A percentile compares a stretch with the other conserved stretches of the same genome.
Evolutionary conservation across 2,113 vertebrate species (phyloP).

Genomic region (Istiophorus platypterus): DNA sequence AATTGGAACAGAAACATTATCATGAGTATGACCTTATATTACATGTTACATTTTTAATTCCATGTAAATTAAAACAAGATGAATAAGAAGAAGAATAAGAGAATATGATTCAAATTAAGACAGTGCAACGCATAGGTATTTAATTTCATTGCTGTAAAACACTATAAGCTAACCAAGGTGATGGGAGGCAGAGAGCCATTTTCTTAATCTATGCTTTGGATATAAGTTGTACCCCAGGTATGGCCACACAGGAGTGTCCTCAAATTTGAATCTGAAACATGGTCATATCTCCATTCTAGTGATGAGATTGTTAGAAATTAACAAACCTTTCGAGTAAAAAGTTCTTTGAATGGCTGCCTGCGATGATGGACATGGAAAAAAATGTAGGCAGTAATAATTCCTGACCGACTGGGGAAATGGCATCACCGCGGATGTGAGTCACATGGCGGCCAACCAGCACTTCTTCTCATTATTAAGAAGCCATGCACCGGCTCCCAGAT

Average conservation of each 20-base stretch:
- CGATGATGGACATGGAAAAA: conserved; percentile 82
- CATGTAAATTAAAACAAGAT: background rate
- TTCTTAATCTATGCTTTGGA: background rate
- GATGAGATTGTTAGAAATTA: conserved; percentile 89
- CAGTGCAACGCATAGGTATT: background rate
- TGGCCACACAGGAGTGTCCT: conserved; percentile 29
- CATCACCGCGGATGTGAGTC: conserved; percentile 88
- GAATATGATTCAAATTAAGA: background rate
- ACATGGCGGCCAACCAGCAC: conserved; percentile 85
- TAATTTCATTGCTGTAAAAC: background rate
- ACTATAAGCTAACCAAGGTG: background rate
- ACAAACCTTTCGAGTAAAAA: conserved; percentile 88
- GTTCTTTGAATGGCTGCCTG: conserved; percentile 84
- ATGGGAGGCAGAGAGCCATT: background rate
- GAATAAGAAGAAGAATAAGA: too few species aligned
- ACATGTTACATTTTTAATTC: background rate
- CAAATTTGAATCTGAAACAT: conserved; percentile 20
- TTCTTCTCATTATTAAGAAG: conserved; percentile 93
- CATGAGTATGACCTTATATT: background rate
- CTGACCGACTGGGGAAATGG: conserved; percentile 89
- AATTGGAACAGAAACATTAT: background rate
- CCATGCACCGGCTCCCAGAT: conserved; percentile 84
- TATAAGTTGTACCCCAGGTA: background rate
- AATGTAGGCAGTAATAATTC: conserved; percentile 90
- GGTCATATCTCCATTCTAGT: conserved; percentile 73